A percentile compares a stretch with the other conserved stretches of the same genome.
Evolutionary conservation across 2,888 invertebrate genomes (phyloP).

Genomic region (Drosophila mercatorum): DNA sequence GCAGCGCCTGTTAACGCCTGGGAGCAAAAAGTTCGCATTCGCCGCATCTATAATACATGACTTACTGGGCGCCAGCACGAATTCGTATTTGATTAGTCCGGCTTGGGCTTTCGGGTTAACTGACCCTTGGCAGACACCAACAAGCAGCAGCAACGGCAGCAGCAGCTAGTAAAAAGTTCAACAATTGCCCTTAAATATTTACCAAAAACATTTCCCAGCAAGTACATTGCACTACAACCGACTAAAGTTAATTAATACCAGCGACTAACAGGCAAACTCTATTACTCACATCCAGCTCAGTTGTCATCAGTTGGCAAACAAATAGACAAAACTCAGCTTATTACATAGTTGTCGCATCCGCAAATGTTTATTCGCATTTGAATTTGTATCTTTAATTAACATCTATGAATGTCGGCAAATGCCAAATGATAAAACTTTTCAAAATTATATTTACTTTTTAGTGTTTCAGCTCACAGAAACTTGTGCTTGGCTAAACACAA

Average conservation of each 20-base stretch:
- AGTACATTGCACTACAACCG: slow-evolving; percentile 18
- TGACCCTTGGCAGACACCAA: slow-evolving; percentile 57
- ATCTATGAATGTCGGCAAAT: slow-evolving; percentile 9
- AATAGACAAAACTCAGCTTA: slow-evolving; percentile 17
- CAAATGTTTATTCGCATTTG: slow-evolving; percentile 32
- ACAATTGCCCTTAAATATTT: slow-evolving; percentile 51
- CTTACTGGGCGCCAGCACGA: slow-evolving; percentile 40
- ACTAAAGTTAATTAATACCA: slow-evolving; percentile 46
- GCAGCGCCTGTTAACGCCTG: slow-evolving; percentile 23
- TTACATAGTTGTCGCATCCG: slow-evolving; percentile 18
- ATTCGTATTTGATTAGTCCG: slow-evolving; percentile 55
- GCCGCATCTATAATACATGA: slow-evolving; percentile 69
- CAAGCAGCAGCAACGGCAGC: slow-evolving; percentile 21
- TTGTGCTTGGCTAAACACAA: background rate
- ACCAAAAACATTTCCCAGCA: slow-evolving; percentile 42
- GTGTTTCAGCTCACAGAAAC: background rate
- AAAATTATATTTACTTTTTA: slow-evolving; percentile 1
- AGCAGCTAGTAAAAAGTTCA: slow-evolving; percentile 17
- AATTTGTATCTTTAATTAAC: slow-evolving; percentile 20
- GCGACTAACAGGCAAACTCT: slow-evolving; percentile 31
- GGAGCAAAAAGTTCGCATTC: slow-evolving; percentile 68
- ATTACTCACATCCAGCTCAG: slow-evolving; percentile 1
- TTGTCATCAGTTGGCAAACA: slow-evolving; percentile 31
- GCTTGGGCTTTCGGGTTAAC: slow-evolving; percentile 55
- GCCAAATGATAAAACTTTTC: slow-evolving; percentile 8